These are phyloP conservation scores for Apis mellifera DNA, from an alignment of 1,140 invertebrate species.

Conservation along the genomic window Amel_HAv3.1 CM009933.2:6948001-6948500, in stretches of 20 bases:
- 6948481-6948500: background rate
- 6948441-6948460: constrained; percentile 41
- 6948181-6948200: constrained; percentile 2
- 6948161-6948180: background rate
- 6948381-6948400: background rate
- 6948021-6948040: background rate
- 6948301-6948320: constrained; percentile 62
- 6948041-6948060: background rate
- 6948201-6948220: constrained; percentile 53
- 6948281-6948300: constrained; percentile 12
- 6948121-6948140: background rate
- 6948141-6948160: background rate
- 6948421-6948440: background rate
- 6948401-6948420: background rate
- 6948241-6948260: constrained; percentile 66
- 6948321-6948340: constrained; percentile 75
- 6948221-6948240: constrained; percentile 41
- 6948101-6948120: background rate
- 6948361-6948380: constrained; percentile 34
- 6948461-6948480: constrained; percentile 41
- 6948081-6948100: background rate
- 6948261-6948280: constrained; percentile 66
- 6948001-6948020: constrained; percentile 1
- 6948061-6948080: background rate
- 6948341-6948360: constrained; percentile 65